Conservation (phyloP, 2,888 invertebrate species). For the Calameuta filiformis region DNA sequence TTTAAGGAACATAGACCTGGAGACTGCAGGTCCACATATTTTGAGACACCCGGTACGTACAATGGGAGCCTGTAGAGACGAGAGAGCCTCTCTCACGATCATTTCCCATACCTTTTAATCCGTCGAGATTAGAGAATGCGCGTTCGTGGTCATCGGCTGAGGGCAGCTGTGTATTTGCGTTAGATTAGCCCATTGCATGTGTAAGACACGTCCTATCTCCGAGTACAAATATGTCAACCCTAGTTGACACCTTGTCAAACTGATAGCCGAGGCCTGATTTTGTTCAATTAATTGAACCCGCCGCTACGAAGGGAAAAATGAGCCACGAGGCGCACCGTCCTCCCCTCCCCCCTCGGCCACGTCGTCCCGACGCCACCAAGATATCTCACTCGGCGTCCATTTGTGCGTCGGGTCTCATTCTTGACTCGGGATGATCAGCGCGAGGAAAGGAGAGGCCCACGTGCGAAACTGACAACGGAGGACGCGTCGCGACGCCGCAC, state of each 20-base stretch:
- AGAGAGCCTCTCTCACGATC: too few relatives aligned
- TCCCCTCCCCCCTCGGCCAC: background rate
- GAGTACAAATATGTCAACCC: slow-evolving; percentile 16
- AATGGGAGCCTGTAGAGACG: too few relatives aligned
- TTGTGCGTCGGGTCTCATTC: too few relatives aligned
- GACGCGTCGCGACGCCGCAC: too few relatives aligned
- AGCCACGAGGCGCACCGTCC: background rate
- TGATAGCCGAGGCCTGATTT: slow-evolving; percentile 1
- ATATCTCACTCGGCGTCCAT: too few relatives aligned
- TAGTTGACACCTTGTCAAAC: slow-evolving; percentile 5
- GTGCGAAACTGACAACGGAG: too few relatives aligned
- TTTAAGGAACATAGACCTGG: too few relatives aligned
- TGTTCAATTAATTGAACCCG: background rate
- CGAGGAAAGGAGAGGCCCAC: too few relatives aligned
- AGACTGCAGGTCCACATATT: too few relatives aligned
- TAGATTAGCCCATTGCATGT: slow-evolving; percentile 20
- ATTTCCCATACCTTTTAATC: background rate
- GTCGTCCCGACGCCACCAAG: too few relatives aligned
- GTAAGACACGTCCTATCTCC: slow-evolving; percentile 22
- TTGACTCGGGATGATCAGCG: too few relatives aligned
- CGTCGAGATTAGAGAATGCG: slow-evolving; percentile 1
- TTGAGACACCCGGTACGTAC: too few relatives aligned
- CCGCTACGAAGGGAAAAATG: background rate
- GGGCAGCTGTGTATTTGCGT: slow-evolving; percentile 22
- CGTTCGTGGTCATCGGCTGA: background rate